Evolutionary conservation across 2,888 invertebrate genomes (phyloP), one percentile per base, ranked within the genome.

Genomic region (Leptopterna dolabrata): DNA sequence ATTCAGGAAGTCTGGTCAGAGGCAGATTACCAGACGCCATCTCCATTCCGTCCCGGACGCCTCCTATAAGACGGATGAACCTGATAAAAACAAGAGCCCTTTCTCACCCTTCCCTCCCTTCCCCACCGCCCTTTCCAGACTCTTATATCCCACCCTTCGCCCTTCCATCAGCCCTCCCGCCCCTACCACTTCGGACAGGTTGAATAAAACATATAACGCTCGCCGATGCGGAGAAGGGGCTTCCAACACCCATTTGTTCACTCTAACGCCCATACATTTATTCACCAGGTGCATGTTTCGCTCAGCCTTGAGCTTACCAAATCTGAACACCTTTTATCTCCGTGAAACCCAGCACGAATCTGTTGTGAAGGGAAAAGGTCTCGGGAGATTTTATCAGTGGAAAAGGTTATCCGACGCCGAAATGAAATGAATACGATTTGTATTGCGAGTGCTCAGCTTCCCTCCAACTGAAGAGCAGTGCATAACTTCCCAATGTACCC

Each of bases 211-310:
- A 83, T 83, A 83, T 83, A 83, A 63, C 83, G 83, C 83, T 70
- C 83, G 83, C 70, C 27, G 70, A 83, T 83, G 70, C 70, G 83
- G 83, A 41, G 83, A 55, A 78, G 78, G 55, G 83, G 80, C 63
- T 83, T 83, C 83, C 83, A 83, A 83, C 83, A 85, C 85, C 85
- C 85, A 85, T 85, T 85, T 76, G 85, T 85, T 85, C 73, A 76
- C 85, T 85, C 85, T 85, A 85, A 85, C 76, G 85, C 85, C 85
- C 36, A 85, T 85, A 85, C 85, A 85, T 85, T 76, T 85, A 85
- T 85, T 85, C 85, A 85, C 85, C 73, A 85, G 85, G 85, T 85
- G 85, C 85, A 76, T 85, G 85, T 85, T 85, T 83, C 83, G 83
- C 83, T 83, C 41, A 63, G 70, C 83, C 70, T 70, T 30, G 83